Base-by-base conservation (phyloP, 1,140 invertebrate genomes). In the Zaprionus gabonicus region DNA sequence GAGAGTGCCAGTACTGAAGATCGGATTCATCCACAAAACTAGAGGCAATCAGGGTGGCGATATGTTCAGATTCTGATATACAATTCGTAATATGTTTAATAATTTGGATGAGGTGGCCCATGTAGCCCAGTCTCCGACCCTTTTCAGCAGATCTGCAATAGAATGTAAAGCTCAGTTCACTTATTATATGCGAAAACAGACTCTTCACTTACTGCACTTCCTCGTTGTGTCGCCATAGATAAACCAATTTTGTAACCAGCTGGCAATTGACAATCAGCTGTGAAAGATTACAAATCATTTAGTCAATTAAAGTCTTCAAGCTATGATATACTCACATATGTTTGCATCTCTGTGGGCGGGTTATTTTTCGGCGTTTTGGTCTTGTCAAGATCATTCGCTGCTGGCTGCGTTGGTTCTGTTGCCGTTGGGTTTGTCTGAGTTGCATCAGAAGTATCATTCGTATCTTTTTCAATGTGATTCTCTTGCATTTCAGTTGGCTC, bases 71-170 rank as follows among this genome's bases (percentile, higher is more conserved):
- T 78, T 86, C 88, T 72, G 81, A 82, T 84, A 92, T 87, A 82
- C 78, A 91, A 65, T 76, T 82, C 55, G 84, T 82, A 62, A 93
- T 82, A 79, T 91, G 78, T 59, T 80, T 79, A 6, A 93, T 71
- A 49, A 97, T 96, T 91, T 95, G 95, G 63, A 96, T 96, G 74
- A 97, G 91, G 93, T 97, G 96, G 56, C 96, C 96, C 95, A 96
- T 96, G 81, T 96, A 96, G 44, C 96, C 96, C 84, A 94, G 93
- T 25, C 95, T 92, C 70, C 94, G 93, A 72, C 93, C 91, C 93
- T 93, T 85, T 70, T 91, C 88, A 41, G 74, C 71, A 56, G 80
- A 76, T 65, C 91, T 92, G 20, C 2, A 62, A 5, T 0, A 55
- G 2, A n/a, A 13, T 27, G 25, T 38, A 23, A 10, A 7, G 28